Base-by-base conservation (phyloP, 2,113 vertebrate genomes). In the Cyphomyrus discorhynchus region DNA sequence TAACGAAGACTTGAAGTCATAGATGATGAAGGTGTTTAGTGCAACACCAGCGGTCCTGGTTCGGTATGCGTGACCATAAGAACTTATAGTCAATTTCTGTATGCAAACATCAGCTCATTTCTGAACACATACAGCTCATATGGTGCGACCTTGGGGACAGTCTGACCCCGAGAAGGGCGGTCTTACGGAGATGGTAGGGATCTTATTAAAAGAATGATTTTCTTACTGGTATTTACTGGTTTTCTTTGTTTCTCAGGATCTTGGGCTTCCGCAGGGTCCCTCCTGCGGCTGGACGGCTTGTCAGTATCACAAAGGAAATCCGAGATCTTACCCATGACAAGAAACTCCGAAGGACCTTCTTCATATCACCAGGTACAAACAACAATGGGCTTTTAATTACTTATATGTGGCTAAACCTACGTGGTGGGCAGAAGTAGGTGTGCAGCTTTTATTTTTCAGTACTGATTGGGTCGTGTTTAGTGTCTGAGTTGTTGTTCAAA, bases 221-320 rank as follows among this genome's bases (percentile, higher is more conserved):
- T 31, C 62, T 31, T 31, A 70, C 62, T 31, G 21, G 56, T 2
- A n/a, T n/a, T 13, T 70, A 70, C 62, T 31, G 21, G 56, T 2
- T 10, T n/a, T n/a, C 24, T 62, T 31, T 70, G 62, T 13, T 70
- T 70, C 27, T 13, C 92, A 99, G 98, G 93, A 97, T 99, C 94
- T 95, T 99, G 94, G 98, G 98, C 94, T 99, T 99, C 89, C 97
- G 97, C 0, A 96, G 98, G 0, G 98, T 99, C 1, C 98, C 98
- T 0, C 98, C 98, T 0, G 98, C 98, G 4, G 98, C 98, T 0
- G 98, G 98, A 0, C 95, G 98, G 91, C 93, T 98, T 92, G 95
- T 99, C 88, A 99, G 99, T 94, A 99, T 99, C 98, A 99, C 98
- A 0, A 98, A 96, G 89, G 98, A 99, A 93, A 99, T 99, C 70